Base-by-base conservation (phyloP, 2,888 invertebrate genomes). In the Exocentrus adspersus region DNA sequence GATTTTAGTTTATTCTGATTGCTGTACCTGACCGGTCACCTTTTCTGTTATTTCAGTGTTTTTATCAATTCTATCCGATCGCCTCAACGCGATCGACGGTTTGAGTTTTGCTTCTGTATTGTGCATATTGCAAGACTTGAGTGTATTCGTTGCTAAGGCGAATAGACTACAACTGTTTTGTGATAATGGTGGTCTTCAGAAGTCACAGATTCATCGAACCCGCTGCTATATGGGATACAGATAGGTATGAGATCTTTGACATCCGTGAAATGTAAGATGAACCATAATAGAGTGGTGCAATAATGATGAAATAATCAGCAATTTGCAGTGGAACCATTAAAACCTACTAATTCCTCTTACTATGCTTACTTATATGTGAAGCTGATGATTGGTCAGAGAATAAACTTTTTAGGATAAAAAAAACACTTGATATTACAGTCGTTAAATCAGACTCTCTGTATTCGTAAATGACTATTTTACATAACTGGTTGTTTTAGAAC, bases 101-200 rank as follows among this genome's bases (percentile, higher is more conserved):
- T 64, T 62, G 62, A 69, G 63, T 68, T 64, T 59, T 21, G 28
- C 57, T 46, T 58, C 28, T 42, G 3, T n/a, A n/a, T n/a, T 30
- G 58, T 64, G 28, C 37, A 32, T 24, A 37, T 57, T 14, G 50
- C 64, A 60, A 64, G 46, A 58, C 67, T 71, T 30, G 46, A 46
- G 57, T 74, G 71, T 61, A 64, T 72, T 76, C 71, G 69, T 65
- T 16, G 14, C 14, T 61, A 30, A 21, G 48, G 60, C 73, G 76
- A 78, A 75, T 70, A 67, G 75, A 75, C 69, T 70, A 69, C 72
- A 75, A 74, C 72, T 53, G 77, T 73, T 72, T 71, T 65, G 72
- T 77, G 76, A 80, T 79, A 79, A 83, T 83, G 82, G 82, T 83
- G 70, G 82, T 82, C 61, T 77, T 81, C 70, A 74, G 78, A 68